Evolutionary conservation across 2,888 invertebrate genomes (phyloP), one percentile per base, ranked within the genome.

Genomic region (Scaptomyza caliginosa): DNA sequence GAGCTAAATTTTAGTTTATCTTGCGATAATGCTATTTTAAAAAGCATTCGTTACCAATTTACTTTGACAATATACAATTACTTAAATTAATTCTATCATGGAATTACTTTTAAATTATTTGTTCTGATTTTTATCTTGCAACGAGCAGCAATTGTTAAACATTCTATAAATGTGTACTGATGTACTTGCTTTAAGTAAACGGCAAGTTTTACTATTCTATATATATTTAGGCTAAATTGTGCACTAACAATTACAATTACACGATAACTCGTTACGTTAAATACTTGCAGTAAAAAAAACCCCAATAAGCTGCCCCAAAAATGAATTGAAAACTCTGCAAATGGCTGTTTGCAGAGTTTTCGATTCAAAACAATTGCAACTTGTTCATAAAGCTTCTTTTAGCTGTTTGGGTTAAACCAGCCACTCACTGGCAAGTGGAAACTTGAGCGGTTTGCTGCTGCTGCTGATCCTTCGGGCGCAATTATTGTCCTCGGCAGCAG

Each of bases 361-460:
- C 51, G 17, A 21, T 17, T 30, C 34, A 8, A 28, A 28, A 17
- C 16, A 23, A 19, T 32, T 30, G n/a, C 45, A 45, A 13, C 4
- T 21, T 32, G 10, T 24, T n/a, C 11, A 10, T 3, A 19, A 13
- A 42, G 10, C 8, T 4, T 7, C 11, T 5, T 24, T 43, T 11
- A 4, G n/a, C n/a, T n/a, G n/a, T 11, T 28, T 6, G 0, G 6
- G 58, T 69, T 85, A 91, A 73, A 91, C 91, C 64, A 91, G 88
- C 91, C 91, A 91, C 75, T 91, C 92, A 72, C 91, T 91, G 63
- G 91, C 89, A 79, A 91, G 88, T 30, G 91, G 89, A 66, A 90
- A 90, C 59, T 89, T 88, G 64, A 92, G 89, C 74, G 90, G 90
- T 72, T 90, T 90, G 77, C 88, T 90, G 32, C 30, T 32, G 13